Evolutionary conservation across 2,113 vertebrate genomes (phyloP).

Genomic region (Isurus oxyrinchus): DNA sequence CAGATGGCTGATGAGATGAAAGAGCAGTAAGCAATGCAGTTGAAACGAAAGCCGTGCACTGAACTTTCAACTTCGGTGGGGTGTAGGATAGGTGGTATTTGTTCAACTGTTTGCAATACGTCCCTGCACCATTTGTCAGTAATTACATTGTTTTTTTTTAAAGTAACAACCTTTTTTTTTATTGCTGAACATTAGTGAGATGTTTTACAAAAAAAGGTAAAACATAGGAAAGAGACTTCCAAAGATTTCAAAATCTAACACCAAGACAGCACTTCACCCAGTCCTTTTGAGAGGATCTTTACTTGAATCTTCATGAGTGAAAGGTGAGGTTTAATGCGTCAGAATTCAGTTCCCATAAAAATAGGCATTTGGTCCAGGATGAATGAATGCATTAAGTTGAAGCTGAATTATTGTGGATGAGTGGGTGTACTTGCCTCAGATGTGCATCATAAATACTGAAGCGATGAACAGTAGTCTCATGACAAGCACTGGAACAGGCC

Average conservation of each 20-base stretch:
- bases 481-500: conserved; percentile 93
- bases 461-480: conserved; percentile 99
- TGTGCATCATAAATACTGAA: conserved; percentile 99
- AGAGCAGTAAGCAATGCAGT: not conserved
- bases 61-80: no score
- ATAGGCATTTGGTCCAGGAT: conserved; percentile 85
- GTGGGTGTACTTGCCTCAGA: conserved; percentile 99
- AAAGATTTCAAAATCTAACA: conserved; percentile 11
- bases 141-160: no score
- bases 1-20: not conserved
- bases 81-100: not conserved
- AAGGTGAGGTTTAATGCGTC: not conserved
- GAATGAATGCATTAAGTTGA: conserved; percentile 57
- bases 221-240: conserved; percentile 9
- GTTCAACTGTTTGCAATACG: not conserved
- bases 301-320: not conserved
- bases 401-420: conserved; percentile 68
- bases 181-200: conserved; percentile 12
- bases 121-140: not conserved
- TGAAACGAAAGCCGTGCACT: no score
- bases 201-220: conserved; percentile 34
- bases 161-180: not conserved
- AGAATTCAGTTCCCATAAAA: conserved; percentile 30
- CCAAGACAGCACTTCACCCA: not conserved
- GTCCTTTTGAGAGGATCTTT: not conserved